Evolutionary conservation across 2,797 vertebrate genomes (phyloP).

Genomic region (Pipistrellus pipistrellus): DNA sequence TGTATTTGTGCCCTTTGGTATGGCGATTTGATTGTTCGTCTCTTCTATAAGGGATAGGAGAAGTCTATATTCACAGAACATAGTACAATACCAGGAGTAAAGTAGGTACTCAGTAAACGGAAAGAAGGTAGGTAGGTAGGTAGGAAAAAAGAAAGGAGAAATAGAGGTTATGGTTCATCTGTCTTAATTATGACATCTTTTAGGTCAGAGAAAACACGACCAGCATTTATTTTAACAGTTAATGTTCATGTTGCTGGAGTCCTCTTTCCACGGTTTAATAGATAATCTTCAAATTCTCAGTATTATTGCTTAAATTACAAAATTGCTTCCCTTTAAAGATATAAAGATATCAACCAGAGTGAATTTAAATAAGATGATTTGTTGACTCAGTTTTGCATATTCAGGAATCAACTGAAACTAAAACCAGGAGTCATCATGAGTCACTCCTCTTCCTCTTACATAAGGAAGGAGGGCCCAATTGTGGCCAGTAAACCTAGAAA

Average conservation of each 20-base stretch:
- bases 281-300: background rate
- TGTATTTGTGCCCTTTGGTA: background rate
- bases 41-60: background rate
- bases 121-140: background rate
- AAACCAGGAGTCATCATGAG: conserved; percentile 34
- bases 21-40: background rate
- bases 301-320: conserved; percentile 50
- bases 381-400: conserved; percentile 37
- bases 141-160: background rate
- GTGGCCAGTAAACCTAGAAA: conserved; percentile 34
- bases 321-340: conserved; percentile 31
- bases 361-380: conserved; percentile 52
- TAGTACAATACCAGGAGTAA: background rate
- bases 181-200: background rate
- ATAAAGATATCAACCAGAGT: conserved; percentile 20
- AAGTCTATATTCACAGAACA: background rate
- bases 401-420: conserved; percentile 52
- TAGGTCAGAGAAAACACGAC: conserved; percentile 38
- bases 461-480: background rate
- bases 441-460: background rate
- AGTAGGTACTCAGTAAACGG: background rate
- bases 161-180: background rate
- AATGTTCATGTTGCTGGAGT: conserved; percentile 37
- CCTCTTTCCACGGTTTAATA: conserved; percentile 13
- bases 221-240: conserved; percentile 47